These are phyloP conservation scores for Zeuzera pyrina DNA, from an alignment of 2,888 invertebrate species.

Conservation along the genomic window DNA sequence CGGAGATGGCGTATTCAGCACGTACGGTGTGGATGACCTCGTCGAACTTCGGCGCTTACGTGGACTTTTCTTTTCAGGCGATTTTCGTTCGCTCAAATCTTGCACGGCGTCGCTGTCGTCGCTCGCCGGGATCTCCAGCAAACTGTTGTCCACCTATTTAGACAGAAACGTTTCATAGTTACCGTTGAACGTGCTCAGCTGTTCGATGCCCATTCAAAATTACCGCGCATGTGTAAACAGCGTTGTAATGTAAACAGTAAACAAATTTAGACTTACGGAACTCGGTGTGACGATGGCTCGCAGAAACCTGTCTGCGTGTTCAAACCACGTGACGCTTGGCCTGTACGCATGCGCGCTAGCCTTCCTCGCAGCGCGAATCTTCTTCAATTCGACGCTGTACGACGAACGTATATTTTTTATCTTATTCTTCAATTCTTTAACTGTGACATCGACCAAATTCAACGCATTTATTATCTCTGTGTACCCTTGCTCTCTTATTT, in stretches of 20 bases:
- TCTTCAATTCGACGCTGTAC: slow-evolving; percentile 69
- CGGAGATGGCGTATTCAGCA: slow-evolving; percentile 62
- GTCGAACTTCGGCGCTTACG: slow-evolving; percentile 62
- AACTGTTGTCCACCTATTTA: slow-evolving; percentile 62
- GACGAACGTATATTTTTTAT: slow-evolving; percentile 69
- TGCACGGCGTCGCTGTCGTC: slow-evolving; percentile 66
- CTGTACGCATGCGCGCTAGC: slow-evolving; percentile 71
- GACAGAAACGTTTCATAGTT: too few species aligned
- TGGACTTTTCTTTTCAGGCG: slow-evolving; percentile 62
- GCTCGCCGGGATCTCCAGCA: slow-evolving; percentile 59
- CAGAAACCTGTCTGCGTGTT: slow-evolving; percentile 71
- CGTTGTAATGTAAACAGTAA: slow-evolving; percentile 5
- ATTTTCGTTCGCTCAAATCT: slow-evolving; percentile 61
- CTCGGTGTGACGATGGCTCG: slow-evolving; percentile 70
- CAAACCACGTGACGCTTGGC: slow-evolving; percentile 71
- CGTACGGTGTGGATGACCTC: slow-evolving; percentile 60
- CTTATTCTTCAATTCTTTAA: slow-evolving; percentile 69
- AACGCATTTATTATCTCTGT: slow-evolving; percentile 63
- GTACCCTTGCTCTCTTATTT: slow-evolving; percentile 65
- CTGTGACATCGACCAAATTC: slow-evolving; percentile 60
- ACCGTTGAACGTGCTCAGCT: too few species aligned
- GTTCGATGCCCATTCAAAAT: slow-evolving; percentile 3
- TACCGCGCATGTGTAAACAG: slow-evolving; percentile 30
- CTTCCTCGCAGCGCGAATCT: slow-evolving; percentile 69
- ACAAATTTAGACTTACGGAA: slow-evolving; percentile 47